A percentile compares a stretch with the other conserved stretches of the same genome.
These are phyloP conservation scores for Eristalinus sepulchralis DNA, from an alignment of 2,888 invertebrate species.

Conservation along the genomic window DNA sequence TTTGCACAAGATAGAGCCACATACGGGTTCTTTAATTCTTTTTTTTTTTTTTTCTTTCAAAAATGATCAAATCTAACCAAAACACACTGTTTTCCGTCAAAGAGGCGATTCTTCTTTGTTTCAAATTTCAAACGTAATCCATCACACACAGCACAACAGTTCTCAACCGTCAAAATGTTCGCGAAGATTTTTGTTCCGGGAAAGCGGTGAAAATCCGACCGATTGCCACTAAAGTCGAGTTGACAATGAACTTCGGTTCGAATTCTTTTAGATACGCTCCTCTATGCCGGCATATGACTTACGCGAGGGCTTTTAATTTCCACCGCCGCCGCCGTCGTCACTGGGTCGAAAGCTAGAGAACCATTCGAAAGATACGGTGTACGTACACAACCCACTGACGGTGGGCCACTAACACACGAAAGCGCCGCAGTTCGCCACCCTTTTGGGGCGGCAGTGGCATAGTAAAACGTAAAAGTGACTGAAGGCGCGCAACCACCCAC, in stretches of 20 bases:
- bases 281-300: slow-evolving; percentile 47
- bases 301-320: slow-evolving; percentile 46
- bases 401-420: slow-evolving; percentile 8
- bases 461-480: slow-evolving; percentile 14
- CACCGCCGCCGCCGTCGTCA: neutral
- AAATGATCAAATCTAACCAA: neutral
- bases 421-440: neutral
- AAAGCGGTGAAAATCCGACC: slow-evolving; percentile 43
- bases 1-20: neutral
- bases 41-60: no score
- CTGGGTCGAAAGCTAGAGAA: slow-evolving; percentile 35
- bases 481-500: slow-evolving; percentile 8
- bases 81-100: neutral
- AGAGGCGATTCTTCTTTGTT: neutral
- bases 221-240: slow-evolving; percentile 64
- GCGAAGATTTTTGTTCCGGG: neutral
- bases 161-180: neutral
- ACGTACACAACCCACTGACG: slow-evolving; percentile 7
- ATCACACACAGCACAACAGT: neutral
- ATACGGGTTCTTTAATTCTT: neutral
- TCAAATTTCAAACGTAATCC: neutral
- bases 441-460: neutral
- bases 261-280: slow-evolving; percentile 63
- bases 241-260: slow-evolving; percentile 67
- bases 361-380: neutral